phyloP scores from a whole-genome alignment of 2,113 vertebrate genomes.

The Theropithecus gelada region DNA sequence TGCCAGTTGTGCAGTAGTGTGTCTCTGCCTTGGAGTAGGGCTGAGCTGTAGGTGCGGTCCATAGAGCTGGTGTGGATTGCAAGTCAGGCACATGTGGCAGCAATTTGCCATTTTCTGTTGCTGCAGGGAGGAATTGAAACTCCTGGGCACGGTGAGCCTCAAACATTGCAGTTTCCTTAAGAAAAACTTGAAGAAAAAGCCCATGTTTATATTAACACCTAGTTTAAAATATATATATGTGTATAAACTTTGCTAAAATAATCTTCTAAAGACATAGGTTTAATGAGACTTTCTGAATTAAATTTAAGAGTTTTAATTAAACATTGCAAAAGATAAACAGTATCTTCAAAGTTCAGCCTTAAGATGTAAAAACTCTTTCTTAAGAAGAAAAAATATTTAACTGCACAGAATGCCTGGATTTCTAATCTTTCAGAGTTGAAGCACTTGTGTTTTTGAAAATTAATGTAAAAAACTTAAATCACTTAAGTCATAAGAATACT shows the following conservation, averaged over 20 bases:
- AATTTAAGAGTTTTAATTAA: conserved; percentile 70
- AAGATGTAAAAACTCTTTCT: conserved; percentile 60
- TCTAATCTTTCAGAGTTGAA: conserved; percentile 47
- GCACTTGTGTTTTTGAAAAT: conserved; percentile 43
- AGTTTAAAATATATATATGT: conserved; percentile 4
- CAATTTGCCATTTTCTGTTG: conserved; percentile 80
- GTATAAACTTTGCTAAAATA: conserved; percentile 61
- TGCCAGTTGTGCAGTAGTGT: neutral
- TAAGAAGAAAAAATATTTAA: conserved; percentile 45
- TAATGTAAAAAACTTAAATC: neutral
- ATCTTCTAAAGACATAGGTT: conserved; percentile 32
- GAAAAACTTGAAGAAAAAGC: conserved; percentile 58
- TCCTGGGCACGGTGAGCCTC: conserved; percentile 51
- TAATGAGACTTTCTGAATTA: conserved; percentile 72
- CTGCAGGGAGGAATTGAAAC: conserved; percentile 72
- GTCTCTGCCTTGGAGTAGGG: conserved; percentile 44
- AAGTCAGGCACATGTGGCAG: conserved; percentile 82
- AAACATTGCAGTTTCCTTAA: conserved; percentile 62
- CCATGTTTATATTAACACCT: conserved; percentile 68
- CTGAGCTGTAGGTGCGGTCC: conserved; percentile 71
- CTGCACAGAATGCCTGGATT: conserved; percentile 4
- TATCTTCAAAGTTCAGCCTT: conserved; percentile 62
- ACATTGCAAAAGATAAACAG: conserved; percentile 55
- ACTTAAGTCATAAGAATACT: neutral
- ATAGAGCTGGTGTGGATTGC: conserved; percentile 61